Base-by-base conservation (phyloP, 2,888 invertebrate genomes). In the Lapara coniferarum region DNA sequence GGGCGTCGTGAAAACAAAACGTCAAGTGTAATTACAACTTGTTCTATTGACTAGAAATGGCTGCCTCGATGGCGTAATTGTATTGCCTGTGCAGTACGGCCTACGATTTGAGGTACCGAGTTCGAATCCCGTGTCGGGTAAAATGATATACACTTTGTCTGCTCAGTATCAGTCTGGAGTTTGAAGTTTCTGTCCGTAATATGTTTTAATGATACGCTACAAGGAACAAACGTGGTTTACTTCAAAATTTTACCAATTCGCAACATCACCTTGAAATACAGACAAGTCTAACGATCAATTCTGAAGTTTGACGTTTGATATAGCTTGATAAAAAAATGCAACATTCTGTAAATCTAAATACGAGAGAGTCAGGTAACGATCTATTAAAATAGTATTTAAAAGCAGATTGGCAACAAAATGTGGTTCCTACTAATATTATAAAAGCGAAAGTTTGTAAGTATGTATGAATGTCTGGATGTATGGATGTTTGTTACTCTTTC, bases 21-120 rank as follows among this genome's bases (percentile, higher is more conserved):
- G 63, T 75, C 72, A 75, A 79, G 74, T 78, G 76, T 74, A 75
- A 79, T 79, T 76, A 74, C 72, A 75, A 77, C 78, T 78, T 69
- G 46, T 10, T 46, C 12, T 63, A 19, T 49, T 63, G 63, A 63
- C 46, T 25, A 25, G 25, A 25, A 25, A 25, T 25, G 25, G 25
- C 1, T 25, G 25, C 25, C 25, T 25, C 25, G 13, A 13, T 56
- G 19, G 25, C 25, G 19, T 56, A 13, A 1, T 30, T 19, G 6
- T 56, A 56, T 56, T 56, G 19, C 19, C 13, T 19, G 13, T 0
- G 25, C 25, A 12, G 25, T 37, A 8, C 37, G 8, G 8, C 37
- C 25, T 25, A 25, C 25, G 25, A 25, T 7, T 6, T 37, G 37
- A 37, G 37, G 37, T 5, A 0, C 1, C 8, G 37, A 6, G 37